phyloP scores from a whole-genome alignment of 1,140 invertebrate species.

The Drosophila saltans region DNA sequence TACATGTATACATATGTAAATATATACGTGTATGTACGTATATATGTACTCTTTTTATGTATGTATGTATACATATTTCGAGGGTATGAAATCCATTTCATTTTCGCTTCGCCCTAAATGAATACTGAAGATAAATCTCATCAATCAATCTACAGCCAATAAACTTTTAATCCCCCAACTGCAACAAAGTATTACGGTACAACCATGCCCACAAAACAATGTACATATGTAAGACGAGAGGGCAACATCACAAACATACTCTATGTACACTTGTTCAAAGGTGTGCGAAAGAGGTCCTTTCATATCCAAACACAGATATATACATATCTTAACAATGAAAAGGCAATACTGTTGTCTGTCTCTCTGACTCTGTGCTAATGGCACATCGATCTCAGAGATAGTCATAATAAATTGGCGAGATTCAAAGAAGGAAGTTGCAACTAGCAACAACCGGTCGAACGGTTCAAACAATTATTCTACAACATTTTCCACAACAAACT shows the following conservation, averaged over 20 bases:
- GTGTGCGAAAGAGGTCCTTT: background rate
- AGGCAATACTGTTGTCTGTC: too few relatives aligned
- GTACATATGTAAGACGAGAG: background rate
- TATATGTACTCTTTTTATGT: background rate
- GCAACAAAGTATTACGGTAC: background rate
- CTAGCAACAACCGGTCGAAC: background rate
- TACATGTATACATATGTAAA: background rate
- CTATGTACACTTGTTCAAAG: background rate
- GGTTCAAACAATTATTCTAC: constrained; percentile 6
- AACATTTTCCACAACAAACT: background rate
- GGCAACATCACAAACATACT: background rate
- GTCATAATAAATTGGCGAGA: constrained; percentile 6
- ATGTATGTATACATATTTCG: background rate
- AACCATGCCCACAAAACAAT: too few relatives aligned
- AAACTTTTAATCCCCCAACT: constrained; percentile 3
- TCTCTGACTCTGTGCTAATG: background rate
- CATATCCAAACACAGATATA: too few relatives aligned
- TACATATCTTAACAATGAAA: too few relatives aligned
- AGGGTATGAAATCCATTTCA: too few relatives aligned
- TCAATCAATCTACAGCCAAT: constrained; percentile 10
- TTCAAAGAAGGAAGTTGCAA: constrained; percentile 3
- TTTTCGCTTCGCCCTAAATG: background rate
- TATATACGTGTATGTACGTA: background rate
- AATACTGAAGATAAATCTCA: constrained; percentile 7
- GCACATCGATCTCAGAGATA: constrained; percentile 3